Evolutionary conservation across 2,113 vertebrate species (phyloP).

Genomic region (Pogona vitticeps): DNA sequence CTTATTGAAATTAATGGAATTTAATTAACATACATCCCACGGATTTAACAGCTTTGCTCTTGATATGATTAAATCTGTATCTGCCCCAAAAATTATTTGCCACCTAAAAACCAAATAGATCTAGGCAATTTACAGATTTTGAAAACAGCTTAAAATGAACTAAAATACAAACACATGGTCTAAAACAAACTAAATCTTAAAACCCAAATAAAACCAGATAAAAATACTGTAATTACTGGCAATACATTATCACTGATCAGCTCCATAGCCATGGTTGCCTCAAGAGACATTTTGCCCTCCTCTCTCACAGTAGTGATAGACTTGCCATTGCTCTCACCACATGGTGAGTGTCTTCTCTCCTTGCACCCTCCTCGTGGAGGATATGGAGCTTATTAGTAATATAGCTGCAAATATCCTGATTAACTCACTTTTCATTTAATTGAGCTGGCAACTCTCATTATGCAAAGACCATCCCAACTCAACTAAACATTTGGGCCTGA

Average conservation of each 20-base stretch:
- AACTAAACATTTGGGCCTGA: neutral
- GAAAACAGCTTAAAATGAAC: neutral
- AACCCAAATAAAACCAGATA: neutral
- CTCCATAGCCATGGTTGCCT: neutral
- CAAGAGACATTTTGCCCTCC: too few relatives aligned
- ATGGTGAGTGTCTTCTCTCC: too few relatives aligned
- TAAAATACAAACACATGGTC: neutral
- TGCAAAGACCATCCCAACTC: too few relatives aligned
- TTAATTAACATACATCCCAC: neutral
- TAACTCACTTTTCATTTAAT: too few relatives aligned
- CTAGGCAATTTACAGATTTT: too few relatives aligned
- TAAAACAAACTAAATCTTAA: neutral
- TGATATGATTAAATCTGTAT: neutral
- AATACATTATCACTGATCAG: neutral
- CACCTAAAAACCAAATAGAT: neutral
- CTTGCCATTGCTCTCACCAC: too few relatives aligned
- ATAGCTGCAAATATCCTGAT: neutral
- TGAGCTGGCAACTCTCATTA: too few relatives aligned
- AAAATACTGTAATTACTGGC: neutral
- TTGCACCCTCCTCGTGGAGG: neutral
- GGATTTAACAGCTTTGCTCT: neutral
- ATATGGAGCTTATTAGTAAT: neutral
- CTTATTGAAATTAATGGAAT: neutral
- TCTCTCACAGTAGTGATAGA: too few relatives aligned
- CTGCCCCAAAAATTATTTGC: neutral